Evolutionary conservation across 2,113 vertebrate species (phyloP), one percentile per base, ranked within the genome.

Genomic region (Takifugu bimaculatus): DNA sequence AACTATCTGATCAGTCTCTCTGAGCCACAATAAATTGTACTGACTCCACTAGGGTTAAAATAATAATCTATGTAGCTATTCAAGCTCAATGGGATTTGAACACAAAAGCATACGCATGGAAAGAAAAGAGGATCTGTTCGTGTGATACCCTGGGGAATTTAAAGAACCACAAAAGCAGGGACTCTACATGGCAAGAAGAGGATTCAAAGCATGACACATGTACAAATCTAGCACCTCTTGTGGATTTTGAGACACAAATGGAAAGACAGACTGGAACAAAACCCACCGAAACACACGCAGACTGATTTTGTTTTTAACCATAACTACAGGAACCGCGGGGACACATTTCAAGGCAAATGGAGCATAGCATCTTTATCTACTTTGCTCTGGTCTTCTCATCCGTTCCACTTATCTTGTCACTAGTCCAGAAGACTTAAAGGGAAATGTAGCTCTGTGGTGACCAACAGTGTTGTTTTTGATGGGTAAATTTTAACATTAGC

Each of bases 321-420:
- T 57, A 58, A 74, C 52, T 75, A 63, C 76, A 69, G 69, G 50
- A 56, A 68, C 77, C 75, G 72, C 44, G 9, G 61, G 72, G 72
- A 58, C 65, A 78, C 78, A 78, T 82, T 72, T 80, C 67, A 76
- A 20, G 63, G 77, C 59, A 78, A 82, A 77, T 74, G 72, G 75
- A 76, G 67, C 75, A 70, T 56, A 67, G 62, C 53, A 72, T 61
- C 77, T 80, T 74, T 78, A 78, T 80, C 80, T 77, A 58, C 65
- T 74, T 51, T 53, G 61, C 61, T 58, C 55, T 65, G 47, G 65
- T 65, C 56, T 60, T 47, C 57, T 78, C 32, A 5, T 78, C 77
- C 54, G 62, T 45, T 71, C 26, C 54, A 67, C 77, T 80, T 76
- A 78, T 82, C 74, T 76, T 48, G 56, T 66, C 65, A 69, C 43